These are phyloP conservation scores for Telenomus remus DNA, from an alignment of 1,140 invertebrate genomes.

Conservation along the genomic window DNA sequence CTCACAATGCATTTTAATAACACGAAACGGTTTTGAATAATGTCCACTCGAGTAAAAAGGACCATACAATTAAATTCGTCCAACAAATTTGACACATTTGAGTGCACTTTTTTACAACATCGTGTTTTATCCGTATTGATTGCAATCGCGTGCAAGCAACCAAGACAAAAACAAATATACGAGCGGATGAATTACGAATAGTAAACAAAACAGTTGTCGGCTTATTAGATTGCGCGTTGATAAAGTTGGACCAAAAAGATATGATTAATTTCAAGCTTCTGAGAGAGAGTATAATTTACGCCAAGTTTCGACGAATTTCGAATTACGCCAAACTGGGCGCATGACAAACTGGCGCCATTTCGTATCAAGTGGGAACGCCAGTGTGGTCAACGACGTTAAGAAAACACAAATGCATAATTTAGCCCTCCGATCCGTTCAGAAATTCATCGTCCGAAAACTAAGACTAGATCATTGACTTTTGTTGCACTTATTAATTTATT, in stretches of 20 bases:
- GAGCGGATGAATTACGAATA: neutral
- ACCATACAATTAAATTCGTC: too few species aligned
- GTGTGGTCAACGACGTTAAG: conserved; percentile 13
- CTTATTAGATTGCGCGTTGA: conserved; percentile 30
- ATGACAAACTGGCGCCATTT: conserved; percentile 40
- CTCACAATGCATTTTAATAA: too few species aligned
- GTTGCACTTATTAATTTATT: neutral
- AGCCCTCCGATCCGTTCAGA: neutral
- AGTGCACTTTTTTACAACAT: too few species aligned
- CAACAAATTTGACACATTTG: too few species aligned
- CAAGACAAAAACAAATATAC: neutral
- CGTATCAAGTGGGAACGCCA: conserved; percentile 16
- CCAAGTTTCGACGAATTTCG: conserved; percentile 31
- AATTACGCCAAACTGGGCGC: conserved; percentile 18
- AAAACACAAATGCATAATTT: conserved; percentile 27
- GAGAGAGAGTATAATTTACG: conserved; percentile 1
- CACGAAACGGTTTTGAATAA: too few species aligned
- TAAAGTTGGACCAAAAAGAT: conserved; percentile 22
- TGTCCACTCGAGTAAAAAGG: too few species aligned
- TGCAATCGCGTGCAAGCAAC: neutral
- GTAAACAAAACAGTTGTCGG: conserved; percentile 25
- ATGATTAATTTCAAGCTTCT: conserved; percentile 27
- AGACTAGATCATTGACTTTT: neutral
- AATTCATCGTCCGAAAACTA: neutral
- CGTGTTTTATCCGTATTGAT: neutral